These are phyloP conservation scores for Podilymbus podiceps DNA, from an alignment of 2,113 vertebrate genomes.

Conservation along the genomic window DNA sequence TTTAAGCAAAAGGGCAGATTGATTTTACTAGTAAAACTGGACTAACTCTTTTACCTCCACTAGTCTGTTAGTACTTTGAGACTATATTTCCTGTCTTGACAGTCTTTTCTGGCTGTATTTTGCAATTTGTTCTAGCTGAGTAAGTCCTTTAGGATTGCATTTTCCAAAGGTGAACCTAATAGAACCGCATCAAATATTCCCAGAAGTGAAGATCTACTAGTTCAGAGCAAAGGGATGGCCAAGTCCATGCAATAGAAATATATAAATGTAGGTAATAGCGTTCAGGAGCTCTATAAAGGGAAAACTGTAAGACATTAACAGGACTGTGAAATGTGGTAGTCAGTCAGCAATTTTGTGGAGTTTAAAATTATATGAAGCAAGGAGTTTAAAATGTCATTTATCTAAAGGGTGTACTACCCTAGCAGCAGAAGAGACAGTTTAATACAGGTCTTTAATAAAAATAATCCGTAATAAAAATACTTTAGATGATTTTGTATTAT, in stretches of 20 bases:
- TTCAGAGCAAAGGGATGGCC: not conserved
- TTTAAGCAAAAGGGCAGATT: not conserved
- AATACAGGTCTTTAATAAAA: not conserved
- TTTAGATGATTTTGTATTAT: not conserved
- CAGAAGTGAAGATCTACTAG: not conserved
- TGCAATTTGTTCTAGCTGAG: not conserved
- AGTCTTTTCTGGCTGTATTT: not conserved
- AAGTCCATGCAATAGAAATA: not conserved
- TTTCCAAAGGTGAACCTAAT: conserved; percentile 9
- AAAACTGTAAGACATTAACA: not conserved
- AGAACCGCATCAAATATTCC: not conserved
- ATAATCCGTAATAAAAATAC: not conserved
- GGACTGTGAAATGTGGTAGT: not conserved
- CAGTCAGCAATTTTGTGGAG: not conserved
- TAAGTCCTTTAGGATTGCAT: not conserved
- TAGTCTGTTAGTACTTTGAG: not conserved
- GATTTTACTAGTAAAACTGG: conserved; percentile 26
- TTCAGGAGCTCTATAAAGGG: not conserved
- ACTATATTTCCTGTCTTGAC: not conserved
- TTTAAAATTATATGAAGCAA: conserved; percentile 10
- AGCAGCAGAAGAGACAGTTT: not conserved
- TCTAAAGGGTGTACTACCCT: not conserved
- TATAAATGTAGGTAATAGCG: not conserved
- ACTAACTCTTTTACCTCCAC: not conserved
- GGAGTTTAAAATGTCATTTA: conserved; percentile 6